These are phyloP conservation scores for Hippopotamus amphibius DNA, from an alignment of 2,113 vertebrate species.

Conservation along the genomic window DNA sequence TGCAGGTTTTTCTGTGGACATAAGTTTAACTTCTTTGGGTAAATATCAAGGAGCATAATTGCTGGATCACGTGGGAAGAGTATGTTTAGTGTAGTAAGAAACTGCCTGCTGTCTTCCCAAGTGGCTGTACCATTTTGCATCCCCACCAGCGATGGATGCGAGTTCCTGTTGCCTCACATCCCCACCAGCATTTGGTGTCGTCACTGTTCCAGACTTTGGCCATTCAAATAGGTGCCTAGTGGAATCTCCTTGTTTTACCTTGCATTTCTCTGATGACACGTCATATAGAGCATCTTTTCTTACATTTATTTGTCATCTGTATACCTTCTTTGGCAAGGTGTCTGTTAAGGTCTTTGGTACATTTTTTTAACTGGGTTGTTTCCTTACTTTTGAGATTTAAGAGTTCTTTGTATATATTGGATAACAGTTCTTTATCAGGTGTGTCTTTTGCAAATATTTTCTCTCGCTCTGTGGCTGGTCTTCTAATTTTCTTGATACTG, in stretches of 20 bases:
- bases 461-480: background rate
- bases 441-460: background rate
- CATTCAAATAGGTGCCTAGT: background rate
- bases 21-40: background rate
- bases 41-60: background rate
- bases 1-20: background rate
- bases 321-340: background rate
- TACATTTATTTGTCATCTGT: background rate
- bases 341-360: background rate
- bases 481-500: background rate
- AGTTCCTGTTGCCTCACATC: accelerated
- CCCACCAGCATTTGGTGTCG: background rate
- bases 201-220: background rate
- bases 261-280: background rate
- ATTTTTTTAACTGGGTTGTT: background rate
- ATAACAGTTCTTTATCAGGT: background rate
- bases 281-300: background rate
- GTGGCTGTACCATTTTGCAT: background rate
- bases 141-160: background rate
- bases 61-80: background rate
- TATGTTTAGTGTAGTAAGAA: background rate
- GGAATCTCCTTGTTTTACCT: background rate
- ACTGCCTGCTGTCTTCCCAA: background rate
- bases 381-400: background rate
- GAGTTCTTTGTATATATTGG: background rate